Evolutionary conservation across 2,797 vertebrate genomes (phyloP).

Genomic region (Stomatorhinus walkeri): DNA sequence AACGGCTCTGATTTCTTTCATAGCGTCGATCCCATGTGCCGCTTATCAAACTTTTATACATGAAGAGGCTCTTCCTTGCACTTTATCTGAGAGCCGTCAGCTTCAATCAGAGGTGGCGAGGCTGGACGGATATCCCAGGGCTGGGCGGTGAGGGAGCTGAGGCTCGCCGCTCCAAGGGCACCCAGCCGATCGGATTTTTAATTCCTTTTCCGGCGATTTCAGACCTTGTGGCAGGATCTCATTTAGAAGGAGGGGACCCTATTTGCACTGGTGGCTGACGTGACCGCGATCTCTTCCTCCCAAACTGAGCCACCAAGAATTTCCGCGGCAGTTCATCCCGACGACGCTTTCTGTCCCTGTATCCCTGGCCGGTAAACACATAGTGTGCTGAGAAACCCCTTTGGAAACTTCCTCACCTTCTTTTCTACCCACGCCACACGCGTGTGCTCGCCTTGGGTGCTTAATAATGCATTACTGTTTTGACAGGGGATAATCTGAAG

Average conservation of each 20-base stretch:
- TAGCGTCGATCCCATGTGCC: slow-evolving; percentile 29
- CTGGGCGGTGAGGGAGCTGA: neutral
- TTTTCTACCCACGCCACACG: slow-evolving; percentile 23
- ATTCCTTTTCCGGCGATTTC: neutral
- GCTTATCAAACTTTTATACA: slow-evolving; percentile 36
- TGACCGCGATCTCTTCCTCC: neutral
- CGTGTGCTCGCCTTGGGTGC: slow-evolving; percentile 34
- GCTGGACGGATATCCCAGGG: neutral
- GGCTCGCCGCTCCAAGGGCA: neutral
- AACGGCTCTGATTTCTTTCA: slow-evolving; percentile 26
- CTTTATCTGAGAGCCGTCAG: slow-evolving; percentile 26
- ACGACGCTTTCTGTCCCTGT: neutral
- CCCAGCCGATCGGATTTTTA: neutral
- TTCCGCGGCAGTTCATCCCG: neutral
- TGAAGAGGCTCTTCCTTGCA: slow-evolving; percentile 27
- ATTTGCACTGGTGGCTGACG: neutral
- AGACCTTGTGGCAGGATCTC: neutral
- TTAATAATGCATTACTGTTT: slow-evolving; percentile 46
- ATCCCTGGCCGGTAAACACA: neutral
- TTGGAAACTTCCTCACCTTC: neutral
- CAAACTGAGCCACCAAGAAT: neutral
- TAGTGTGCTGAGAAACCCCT: neutral
- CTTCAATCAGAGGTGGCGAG: slow-evolving; percentile 14
- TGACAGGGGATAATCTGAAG: slow-evolving; percentile 34
- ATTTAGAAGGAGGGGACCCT: neutral